phyloP scores from a whole-genome alignment of 2,113 vertebrate genomes.

The Oreochromis aureus region DNA sequence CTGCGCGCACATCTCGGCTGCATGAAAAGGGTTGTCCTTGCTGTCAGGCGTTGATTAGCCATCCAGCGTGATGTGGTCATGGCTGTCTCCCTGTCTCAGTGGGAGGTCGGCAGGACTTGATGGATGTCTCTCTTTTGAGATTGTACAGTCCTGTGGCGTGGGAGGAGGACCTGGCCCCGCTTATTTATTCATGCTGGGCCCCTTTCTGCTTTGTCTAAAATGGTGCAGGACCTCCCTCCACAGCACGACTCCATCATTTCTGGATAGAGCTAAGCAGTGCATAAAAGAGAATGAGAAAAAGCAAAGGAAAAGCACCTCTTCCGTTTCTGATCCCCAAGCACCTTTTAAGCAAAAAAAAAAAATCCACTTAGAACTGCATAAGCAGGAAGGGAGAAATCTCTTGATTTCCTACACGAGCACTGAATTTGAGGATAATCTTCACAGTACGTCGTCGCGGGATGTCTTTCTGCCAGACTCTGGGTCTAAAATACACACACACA shows the following conservation, averaged over 20 bases:
- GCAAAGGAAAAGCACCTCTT: slow-evolving; percentile 22
- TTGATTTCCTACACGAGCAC: slow-evolving; percentile 39
- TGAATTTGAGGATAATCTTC: slow-evolving; percentile 49
- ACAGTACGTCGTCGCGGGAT: background rate
- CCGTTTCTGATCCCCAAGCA: slow-evolving; percentile 24
- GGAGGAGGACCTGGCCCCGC: slow-evolving; percentile 11
- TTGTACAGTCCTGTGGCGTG: slow-evolving; percentile 5
- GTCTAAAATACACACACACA: slow-evolving; percentile 15
- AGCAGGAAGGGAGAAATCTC: slow-evolving; percentile 15
- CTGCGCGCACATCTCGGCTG: background rate
- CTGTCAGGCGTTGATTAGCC: slow-evolving; percentile 50
- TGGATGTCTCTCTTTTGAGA: slow-evolving; percentile 57
- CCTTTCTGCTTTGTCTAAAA: slow-evolving; percentile 45
- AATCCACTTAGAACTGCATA: slow-evolving; percentile 32
- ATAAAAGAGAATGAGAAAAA: slow-evolving; percentile 32
- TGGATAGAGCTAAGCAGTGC: slow-evolving; percentile 20
- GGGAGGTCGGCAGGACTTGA: slow-evolving; percentile 42
- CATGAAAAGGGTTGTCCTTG: slow-evolving; percentile 43
- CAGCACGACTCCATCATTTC: slow-evolving; percentile 37
- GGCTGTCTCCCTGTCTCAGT: slow-evolving; percentile 33
- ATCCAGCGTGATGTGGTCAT: slow-evolving; percentile 41
- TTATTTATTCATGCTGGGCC: slow-evolving; percentile 48
- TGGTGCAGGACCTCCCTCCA: slow-evolving; percentile 41
- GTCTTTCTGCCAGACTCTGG: background rate
- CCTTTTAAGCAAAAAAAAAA: slow-evolving; percentile 51